Conservation (phyloP, 1,140 invertebrate species). For the Pseudomyrmex dendroicus region DNA sequence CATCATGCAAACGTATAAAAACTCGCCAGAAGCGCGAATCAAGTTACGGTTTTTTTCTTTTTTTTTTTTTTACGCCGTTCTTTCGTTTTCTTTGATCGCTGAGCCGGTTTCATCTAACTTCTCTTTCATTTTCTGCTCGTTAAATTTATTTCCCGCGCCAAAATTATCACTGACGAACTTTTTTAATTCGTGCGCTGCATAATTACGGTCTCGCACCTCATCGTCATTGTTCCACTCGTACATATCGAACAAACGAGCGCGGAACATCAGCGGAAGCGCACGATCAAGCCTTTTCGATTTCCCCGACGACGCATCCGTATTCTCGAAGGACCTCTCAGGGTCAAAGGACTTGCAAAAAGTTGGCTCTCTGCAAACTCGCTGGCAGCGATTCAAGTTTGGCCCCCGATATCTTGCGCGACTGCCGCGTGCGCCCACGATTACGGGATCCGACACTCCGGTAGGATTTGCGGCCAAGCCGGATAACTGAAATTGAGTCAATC, state of each 20-base stretch:
- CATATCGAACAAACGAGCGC: not conserved
- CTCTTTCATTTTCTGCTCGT: constrained; percentile 23
- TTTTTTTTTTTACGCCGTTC: not conserved
- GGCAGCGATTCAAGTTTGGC: constrained; percentile 51
- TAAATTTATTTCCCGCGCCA: constrained; percentile 38
- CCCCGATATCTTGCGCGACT: constrained; percentile 28
- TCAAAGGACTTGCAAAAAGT: constrained; percentile 65
- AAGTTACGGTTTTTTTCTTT: not conserved
- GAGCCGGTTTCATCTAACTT: not conserved
- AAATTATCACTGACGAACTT: not conserved
- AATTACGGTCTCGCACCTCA: constrained; percentile 25
- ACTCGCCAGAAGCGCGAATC: not conserved
- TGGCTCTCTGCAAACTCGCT: constrained; percentile 16
- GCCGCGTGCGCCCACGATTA: constrained; percentile 14
- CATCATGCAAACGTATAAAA: not conserved
- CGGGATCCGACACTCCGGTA: constrained; percentile 7
- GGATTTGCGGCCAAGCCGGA: constrained; percentile 29
- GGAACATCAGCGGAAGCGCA: not conserved
- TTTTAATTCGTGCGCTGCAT: not conserved
- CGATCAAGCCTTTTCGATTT: constrained; percentile 18
- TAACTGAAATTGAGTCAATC: constrained; percentile 45
- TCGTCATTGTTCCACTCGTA: constrained; percentile 11
- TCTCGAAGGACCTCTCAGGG: constrained; percentile 53
- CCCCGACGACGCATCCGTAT: constrained; percentile 24
- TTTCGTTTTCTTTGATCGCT: not conserved